phyloP scores from a whole-genome alignment of 2,797 vertebrate species.

The Malacoraja senta region DNA sequence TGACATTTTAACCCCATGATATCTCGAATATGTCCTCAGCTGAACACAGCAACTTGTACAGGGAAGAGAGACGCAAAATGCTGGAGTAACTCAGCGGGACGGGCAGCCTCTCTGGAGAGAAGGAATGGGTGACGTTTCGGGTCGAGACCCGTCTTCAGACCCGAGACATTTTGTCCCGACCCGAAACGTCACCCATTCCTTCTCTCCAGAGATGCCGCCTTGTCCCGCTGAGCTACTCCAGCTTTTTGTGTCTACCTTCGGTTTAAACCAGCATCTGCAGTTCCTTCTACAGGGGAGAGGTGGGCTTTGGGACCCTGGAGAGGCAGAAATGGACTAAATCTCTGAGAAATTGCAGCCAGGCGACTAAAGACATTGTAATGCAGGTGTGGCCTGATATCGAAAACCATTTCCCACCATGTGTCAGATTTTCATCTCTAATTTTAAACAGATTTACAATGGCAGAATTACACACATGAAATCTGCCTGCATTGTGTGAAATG shows the following conservation, averaged over 20 bases:
- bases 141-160: too few relatives aligned
- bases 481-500: neutral
- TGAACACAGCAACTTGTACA: too few relatives aligned
- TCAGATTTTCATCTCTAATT: neutral
- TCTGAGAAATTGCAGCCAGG: too few relatives aligned
- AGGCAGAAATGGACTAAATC: neutral
- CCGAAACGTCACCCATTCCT: too few relatives aligned
- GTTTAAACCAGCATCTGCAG: too few relatives aligned
- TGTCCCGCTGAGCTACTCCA: too few relatives aligned
- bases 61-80: neutral
- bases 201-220: too few relatives aligned
- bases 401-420: conserved; percentile 1
- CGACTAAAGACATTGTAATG: neutral
- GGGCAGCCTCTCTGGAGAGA: too few relatives aligned
- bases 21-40: neutral
- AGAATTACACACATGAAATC: neutral
- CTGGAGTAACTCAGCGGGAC: too few relatives aligned
- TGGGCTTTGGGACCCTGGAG: conserved; percentile 18
- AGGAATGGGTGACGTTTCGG: too few relatives aligned
- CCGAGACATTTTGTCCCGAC: too few relatives aligned
- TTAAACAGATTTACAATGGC: neutral
- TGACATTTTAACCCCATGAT: neutral
- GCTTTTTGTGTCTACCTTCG: too few relatives aligned
- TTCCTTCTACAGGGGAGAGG: neutral
- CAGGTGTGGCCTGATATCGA: neutral